Evolutionary conservation across 2,888 invertebrate species (phyloP).

Genomic region (Sinopyrophorus schimmeli): DNA sequence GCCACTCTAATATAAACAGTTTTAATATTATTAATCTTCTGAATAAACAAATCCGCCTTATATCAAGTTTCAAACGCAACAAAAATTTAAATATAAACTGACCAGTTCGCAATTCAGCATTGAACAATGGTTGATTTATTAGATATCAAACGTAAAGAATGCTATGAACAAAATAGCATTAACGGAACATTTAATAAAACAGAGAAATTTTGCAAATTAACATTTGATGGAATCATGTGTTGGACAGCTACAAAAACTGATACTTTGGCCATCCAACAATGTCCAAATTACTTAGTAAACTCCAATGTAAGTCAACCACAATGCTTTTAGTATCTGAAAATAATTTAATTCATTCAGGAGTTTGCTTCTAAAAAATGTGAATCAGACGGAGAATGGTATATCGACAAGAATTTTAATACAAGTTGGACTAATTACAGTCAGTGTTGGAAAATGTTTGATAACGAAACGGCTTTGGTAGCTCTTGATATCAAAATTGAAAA

Average conservation of each 20-base stretch:
- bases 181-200: constrained; percentile 9
- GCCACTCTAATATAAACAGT: constrained; percentile 17
- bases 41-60: constrained; percentile 25
- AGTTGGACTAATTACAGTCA: constrained; percentile 59
- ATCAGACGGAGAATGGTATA: constrained; percentile 57
- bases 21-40: constrained; percentile 13
- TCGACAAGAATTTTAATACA: constrained; percentile 43
- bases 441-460: constrained; percentile 49
- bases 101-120: not conserved
- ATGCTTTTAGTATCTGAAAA: too few species aligned
- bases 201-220: constrained; percentile 48
- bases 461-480: constrained; percentile 44
- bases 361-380: constrained; percentile 57
- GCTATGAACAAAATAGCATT: constrained; percentile 11
- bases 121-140: constrained; percentile 16
- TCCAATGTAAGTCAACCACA: constrained; percentile 38
- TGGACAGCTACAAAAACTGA: constrained; percentile 58
- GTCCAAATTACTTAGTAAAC: constrained; percentile 53
- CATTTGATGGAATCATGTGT: constrained; percentile 61
- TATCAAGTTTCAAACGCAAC: constrained; percentile 18
- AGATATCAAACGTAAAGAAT: constrained; percentile 22
- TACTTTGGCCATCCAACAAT: constrained; percentile 50
- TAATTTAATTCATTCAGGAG: constrained; percentile 45
- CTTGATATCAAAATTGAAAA: constrained; percentile 40
- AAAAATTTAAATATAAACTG: not conserved